Evolutionary conservation across 2,113 vertebrate species (phyloP), one percentile per base, ranked within the genome.

Genomic region (Gymnarchus niloticus): DNA sequence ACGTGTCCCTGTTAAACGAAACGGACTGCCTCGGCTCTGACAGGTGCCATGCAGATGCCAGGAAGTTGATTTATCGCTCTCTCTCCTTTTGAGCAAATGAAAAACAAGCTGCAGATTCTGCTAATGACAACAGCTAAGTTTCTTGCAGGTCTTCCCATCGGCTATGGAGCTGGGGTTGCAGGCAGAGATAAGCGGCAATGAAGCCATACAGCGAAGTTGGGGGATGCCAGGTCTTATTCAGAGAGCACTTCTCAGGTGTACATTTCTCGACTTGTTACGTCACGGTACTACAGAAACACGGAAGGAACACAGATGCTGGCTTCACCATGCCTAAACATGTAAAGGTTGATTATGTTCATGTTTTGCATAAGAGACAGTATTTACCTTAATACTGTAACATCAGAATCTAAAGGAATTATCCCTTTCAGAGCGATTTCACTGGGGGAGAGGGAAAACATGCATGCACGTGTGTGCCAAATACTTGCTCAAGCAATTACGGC

Each of bases 41-140:
- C 89, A 91, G 86, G 84, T 88, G 85, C 86, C 78, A 78, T 69
- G 81, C 87, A 91, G 89, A 90, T 88, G 86, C 87, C 65, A 82
- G 80, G 87, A 88, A 85, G 59, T 87, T 41, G 57, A 49, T 57
- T 57, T 44, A 73, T 65, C 44, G 21, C n/a, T n/a, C n/a, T n/a
- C n/a, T n/a, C n/a, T 61, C 52, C 81, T 54, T 56, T 51, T 33
- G 17, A 73, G 28, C n/a, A n/a, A 28, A 52, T 76, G 48, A 52
- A 78, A 83, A 82, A 83, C 48, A 56, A 48, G 83, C 48, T n/a
- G 81, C 56, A 73, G 73, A 23, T 25, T 56, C 21, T 76, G 84
- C 89, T 88, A 90, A 89, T 25, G 37, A 80, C 46, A n/a, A 52
- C 41, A 54, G 87, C 25, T 85, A 54, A 87, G 86, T 87, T 65